Evolutionary conservation across 1,140 invertebrate species (phyloP).

Genomic region (Pachypsylla venusta): DNA sequence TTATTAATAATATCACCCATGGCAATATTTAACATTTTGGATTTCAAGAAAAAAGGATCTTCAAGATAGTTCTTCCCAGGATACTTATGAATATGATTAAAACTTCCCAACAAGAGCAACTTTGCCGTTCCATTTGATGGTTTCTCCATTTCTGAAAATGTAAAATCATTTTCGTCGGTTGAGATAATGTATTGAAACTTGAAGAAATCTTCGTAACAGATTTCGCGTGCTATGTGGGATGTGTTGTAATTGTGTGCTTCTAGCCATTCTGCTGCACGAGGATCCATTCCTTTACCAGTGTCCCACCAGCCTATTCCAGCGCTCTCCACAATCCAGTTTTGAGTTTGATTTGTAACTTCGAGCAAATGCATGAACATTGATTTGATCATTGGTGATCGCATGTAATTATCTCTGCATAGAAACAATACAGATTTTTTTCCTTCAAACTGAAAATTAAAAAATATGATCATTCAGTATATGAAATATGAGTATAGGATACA

Average conservation of each 20-base stretch:
- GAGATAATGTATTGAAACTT: conserved; percentile 3
- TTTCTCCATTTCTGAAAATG: neutral
- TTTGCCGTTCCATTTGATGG: neutral
- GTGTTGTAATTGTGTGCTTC: neutral
- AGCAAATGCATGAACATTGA: neutral
- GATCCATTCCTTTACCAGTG: neutral
- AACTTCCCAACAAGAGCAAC: neutral
- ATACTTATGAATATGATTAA: neutral
- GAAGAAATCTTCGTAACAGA: neutral
- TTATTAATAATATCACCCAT: neutral
- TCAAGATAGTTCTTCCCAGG: neutral
- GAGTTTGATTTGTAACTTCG: neutral
- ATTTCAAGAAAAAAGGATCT: neutral
- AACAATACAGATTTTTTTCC: neutral
- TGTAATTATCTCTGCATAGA: conserved; percentile 1
- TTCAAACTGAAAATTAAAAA: conserved; percentile 8
- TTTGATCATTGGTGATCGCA: neutral
- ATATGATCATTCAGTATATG: too few relatives aligned
- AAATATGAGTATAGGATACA: too few relatives aligned
- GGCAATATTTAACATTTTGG: neutral
- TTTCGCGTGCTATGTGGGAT: neutral
- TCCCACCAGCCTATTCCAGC: conserved; percentile 3
- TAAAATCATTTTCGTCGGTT: neutral
- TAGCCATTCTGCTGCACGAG: neutral
- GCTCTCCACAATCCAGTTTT: neutral